Evolutionary conservation across 2,888 invertebrate genomes (phyloP).

Genomic region (Ochropleura leucogaster): DNA sequence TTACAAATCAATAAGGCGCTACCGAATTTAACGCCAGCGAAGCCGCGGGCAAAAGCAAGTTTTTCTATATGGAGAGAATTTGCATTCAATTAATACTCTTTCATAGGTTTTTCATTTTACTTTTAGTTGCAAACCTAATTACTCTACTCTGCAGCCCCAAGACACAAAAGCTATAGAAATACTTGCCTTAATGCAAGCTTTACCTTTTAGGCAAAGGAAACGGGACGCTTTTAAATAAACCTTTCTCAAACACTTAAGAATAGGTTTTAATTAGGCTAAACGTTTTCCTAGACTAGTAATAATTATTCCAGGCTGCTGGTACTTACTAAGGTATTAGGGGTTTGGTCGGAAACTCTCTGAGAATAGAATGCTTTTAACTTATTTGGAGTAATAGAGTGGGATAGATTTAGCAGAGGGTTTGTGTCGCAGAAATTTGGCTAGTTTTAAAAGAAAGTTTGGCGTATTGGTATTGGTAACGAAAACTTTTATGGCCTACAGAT

Average conservation of each 20-base stretch:
- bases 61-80: background rate
- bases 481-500: too few relatives aligned
- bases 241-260: slow-evolving; percentile 37
- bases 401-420: slow-evolving; percentile 25
- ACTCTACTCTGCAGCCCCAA: background rate
- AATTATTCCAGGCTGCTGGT: slow-evolving; percentile 38
- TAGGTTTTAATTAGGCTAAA: slow-evolving; percentile 45
- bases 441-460: slow-evolving; percentile 4
- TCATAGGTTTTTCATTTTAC: background rate
- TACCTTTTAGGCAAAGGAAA: slow-evolving; percentile 28
- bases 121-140: background rate
- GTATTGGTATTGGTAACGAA: background rate
- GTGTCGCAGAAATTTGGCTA: background rate
- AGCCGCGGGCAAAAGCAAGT: too few relatives aligned
- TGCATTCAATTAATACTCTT: background rate
- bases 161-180: slow-evolving; percentile 40
- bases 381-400: slow-evolving; percentile 16
- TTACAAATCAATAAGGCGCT: too few relatives aligned
- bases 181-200: background rate
- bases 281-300: slow-evolving; percentile 30
- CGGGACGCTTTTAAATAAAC: slow-evolving; percentile 19
- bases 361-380: slow-evolving; percentile 53
- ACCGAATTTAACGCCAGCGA: too few relatives aligned
- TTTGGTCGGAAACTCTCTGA: slow-evolving; percentile 33
- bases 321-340: slow-evolving; percentile 32